phyloP scores from a whole-genome alignment of 2,888 invertebrate species.

The Argyra leucocephala region DNA sequence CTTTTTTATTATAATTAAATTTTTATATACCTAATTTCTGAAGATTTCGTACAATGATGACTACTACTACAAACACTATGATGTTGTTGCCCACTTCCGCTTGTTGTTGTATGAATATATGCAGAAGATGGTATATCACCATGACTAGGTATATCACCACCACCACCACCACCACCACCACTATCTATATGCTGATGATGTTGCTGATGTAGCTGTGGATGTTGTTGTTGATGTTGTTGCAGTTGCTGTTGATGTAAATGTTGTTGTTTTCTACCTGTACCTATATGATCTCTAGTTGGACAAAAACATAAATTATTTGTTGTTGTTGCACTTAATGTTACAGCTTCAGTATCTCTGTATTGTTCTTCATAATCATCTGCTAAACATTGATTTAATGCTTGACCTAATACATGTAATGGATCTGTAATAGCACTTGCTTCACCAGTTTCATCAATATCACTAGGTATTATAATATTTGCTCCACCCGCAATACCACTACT shows the following conservation, averaged over 20 bases:
- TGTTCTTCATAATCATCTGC: slow-evolving; percentile 25
- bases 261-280: slow-evolving; percentile 10
- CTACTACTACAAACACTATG: neutral
- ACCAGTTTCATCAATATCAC: slow-evolving; percentile 18
- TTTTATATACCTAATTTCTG: slow-evolving; percentile 26
- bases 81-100: slow-evolving; percentile 17
- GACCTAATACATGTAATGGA: slow-evolving; percentile 8
- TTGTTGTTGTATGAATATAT: slow-evolving; percentile 20
- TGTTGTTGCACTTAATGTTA: slow-evolving; percentile 30
- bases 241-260: slow-evolving; percentile 2
- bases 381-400: slow-evolving; percentile 9
- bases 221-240: too few relatives aligned
- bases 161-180: slow-evolving; percentile 9
- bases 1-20: neutral
- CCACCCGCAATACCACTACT: slow-evolving; percentile 12
- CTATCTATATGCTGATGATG: neutral
- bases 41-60: slow-evolving; percentile 25
- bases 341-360: slow-evolving; percentile 26
- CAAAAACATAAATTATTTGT: slow-evolving; percentile 28
- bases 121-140: slow-evolving; percentile 17
- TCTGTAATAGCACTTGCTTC: slow-evolving; percentile 5
- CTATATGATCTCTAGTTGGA: slow-evolving; percentile 21
- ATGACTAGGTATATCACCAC: slow-evolving; percentile 22
- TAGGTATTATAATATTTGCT: slow-evolving; percentile 9
- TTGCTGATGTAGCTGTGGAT: too few relatives aligned